Conservation (phyloP, 1,140 invertebrate genomes). For the Drosophila santomea region DNA sequence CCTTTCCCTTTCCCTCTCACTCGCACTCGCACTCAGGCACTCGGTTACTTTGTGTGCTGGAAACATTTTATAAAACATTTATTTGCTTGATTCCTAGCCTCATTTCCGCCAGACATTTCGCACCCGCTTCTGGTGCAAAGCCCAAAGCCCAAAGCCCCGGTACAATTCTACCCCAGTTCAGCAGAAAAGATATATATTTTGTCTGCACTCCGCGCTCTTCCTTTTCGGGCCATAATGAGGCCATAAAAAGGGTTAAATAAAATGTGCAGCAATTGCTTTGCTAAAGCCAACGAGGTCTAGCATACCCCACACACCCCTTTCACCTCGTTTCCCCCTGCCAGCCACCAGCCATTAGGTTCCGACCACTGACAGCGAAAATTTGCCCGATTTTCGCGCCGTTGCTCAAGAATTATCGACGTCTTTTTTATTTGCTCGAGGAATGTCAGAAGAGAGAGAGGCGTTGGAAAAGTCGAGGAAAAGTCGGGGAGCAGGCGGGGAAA, state of each 20-base stretch:
- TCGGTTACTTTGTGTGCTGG: constrained; percentile 59
- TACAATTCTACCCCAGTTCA: constrained; percentile 14
- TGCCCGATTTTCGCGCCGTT: constrained; percentile 78
- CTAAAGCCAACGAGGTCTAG: constrained; percentile 52
- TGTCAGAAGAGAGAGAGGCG: constrained; percentile 39
- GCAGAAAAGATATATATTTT: constrained; percentile 69
- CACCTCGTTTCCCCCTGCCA: background rate
- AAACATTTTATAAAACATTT: constrained; percentile 83
- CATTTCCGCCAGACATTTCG: constrained; percentile 74
- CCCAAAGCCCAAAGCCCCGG: background rate
- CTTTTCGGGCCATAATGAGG: constrained; percentile 68
- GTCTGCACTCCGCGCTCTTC: constrained; percentile 24
- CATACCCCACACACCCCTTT: too few relatives aligned
- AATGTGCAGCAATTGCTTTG: constrained; percentile 80
- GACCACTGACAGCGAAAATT: constrained; percentile 74
- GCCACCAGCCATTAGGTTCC: constrained; percentile 1
- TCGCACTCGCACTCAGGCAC: background rate
- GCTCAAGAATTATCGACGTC: constrained; percentile 80
- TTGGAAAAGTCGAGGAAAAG: background rate
- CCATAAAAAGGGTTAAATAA: constrained; percentile 83
- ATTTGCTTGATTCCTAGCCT: constrained; percentile 82
- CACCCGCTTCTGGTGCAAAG: constrained; percentile 17
- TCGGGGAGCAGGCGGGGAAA: background rate
- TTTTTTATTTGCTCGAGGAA: constrained; percentile 51
- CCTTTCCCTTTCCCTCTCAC: constrained; percentile 14